These are phyloP conservation scores for Drosophila formosana DNA, from an alignment of 2,888 invertebrate species.

Conservation along the genomic window DNA sequence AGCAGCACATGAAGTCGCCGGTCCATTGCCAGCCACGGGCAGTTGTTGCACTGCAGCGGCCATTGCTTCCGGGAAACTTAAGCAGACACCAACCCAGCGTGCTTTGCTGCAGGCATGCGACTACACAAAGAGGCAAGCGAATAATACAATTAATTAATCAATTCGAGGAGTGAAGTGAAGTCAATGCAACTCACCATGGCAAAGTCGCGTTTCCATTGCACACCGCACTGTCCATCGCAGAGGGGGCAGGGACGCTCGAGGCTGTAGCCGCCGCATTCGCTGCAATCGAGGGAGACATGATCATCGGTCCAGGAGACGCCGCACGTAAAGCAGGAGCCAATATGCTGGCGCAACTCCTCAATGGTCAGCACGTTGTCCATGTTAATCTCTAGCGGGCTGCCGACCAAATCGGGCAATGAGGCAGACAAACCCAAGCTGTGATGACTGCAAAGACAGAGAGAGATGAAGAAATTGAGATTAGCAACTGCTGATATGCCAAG, in stretches of 20 bases:
- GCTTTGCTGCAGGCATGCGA: conserved; percentile 90
- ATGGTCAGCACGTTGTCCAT: conserved; percentile 88
- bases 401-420: conserved; percentile 84
- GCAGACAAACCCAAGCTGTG: conserved; percentile 84
- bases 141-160: conserved; percentile 8
- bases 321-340: conserved; percentile 91
- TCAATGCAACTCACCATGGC: conserved; percentile 87
- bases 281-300: conserved; percentile 91
- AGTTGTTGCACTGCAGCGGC: conserved; percentile 64
- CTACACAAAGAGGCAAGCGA: conserved; percentile 85
- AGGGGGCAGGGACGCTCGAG: conserved; percentile 91
- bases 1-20: conserved; percentile 80
- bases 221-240: conserved; percentile 91
- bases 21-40: conserved; percentile 70
- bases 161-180: not conserved
- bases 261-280: conserved; percentile 92
- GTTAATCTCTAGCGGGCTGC: conserved; percentile 84
- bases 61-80: conserved; percentile 84
- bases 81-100: conserved; percentile 90
- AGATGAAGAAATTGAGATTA: conserved; percentile 18
- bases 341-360: conserved; percentile 89
- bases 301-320: conserved; percentile 92
- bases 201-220: conserved; percentile 91
- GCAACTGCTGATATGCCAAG: conserved; percentile 11
- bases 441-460: conserved; percentile 75